Conservation (phyloP, 2,888 invertebrate genomes). For the Eledona agricola region DNA sequence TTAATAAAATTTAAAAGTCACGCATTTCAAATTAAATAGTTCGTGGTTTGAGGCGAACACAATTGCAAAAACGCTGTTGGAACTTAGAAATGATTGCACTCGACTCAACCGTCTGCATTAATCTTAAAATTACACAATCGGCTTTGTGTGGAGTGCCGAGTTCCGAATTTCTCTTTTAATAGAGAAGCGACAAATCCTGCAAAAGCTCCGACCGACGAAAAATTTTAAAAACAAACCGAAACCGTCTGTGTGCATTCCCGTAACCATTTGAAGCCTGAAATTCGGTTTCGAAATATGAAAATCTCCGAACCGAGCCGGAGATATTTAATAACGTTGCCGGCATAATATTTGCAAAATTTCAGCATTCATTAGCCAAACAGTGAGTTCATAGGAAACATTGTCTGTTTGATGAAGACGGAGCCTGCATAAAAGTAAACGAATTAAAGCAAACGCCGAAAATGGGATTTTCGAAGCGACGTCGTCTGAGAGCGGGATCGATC, state of each 20-base stretch:
- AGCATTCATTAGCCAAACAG: conserved; percentile 29
- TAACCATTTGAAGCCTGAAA: neutral
- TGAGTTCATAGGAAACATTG: conserved; percentile 29
- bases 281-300: conserved; percentile 20
- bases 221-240: conserved; percentile 13
- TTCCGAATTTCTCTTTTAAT: too few species aligned
- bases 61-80: too few species aligned
- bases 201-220: too few species aligned
- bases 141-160: too few species aligned
- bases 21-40: conserved; percentile 11
- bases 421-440: conserved; percentile 29
- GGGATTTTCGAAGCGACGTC: conserved; percentile 19
- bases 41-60: conserved; percentile 1
- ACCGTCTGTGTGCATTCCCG: conserved; percentile 3
- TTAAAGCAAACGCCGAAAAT: conserved; percentile 22
- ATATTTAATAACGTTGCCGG: conserved; percentile 30
- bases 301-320: conserved; percentile 32
- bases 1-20: conserved; percentile 22
- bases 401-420: conserved; percentile 33
- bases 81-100: too few species aligned
- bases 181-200: too few species aligned
- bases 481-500: conserved; percentile 15
- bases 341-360: conserved; percentile 32
- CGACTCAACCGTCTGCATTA: too few species aligned
- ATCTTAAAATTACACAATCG: too few species aligned